Base-by-base conservation (phyloP, 2,113 vertebrate species). In the Salvelinus namaycush region DNA sequence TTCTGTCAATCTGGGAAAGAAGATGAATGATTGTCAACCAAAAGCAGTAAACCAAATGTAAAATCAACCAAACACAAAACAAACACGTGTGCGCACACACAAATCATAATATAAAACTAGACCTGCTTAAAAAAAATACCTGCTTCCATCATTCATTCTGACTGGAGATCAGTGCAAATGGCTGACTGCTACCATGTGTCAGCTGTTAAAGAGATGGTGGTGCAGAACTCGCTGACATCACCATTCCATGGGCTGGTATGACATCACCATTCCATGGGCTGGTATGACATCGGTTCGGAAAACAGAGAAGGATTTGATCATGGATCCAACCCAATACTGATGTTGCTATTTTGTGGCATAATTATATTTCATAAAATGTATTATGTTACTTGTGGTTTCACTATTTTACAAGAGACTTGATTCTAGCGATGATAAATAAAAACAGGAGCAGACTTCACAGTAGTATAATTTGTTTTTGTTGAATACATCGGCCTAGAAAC, bases 371-470 rank as follows among this genome's bases (percentile, higher is more conserved):
- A 60, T 60, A 6, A 60, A 62, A 62, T 16, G 2, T 62, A 8
- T 22, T 62, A 9, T 62, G 20, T 62, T 62, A 5, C 1, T 62
- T 14, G 24, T 70, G 34, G 20, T 9, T 80, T 73, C 70, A 76
- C 81, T 84, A 86, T 80, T 74, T 87, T 87, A 89, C 87, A 84
- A 27, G 76, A 81, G 76, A 69, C 62, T 70, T 65, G 67, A 75
- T 69, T 16, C 74, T 76, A 82, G 86, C 78, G 62, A 85, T 86
- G 79, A 83, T 81, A 87, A 92, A 83, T 68, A 70, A 75, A 83
- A 92, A 85, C 80, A 82, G 80, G 81, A 80, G 88, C 87, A 94
- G 88, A 85, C 86, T 92, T 93, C 88, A 93, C 92, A 91, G 89
- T 89, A 88, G 88, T 90, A 86, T 86, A 83, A 86, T 82, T 87